Evolutionary conservation across 1,140 invertebrate species (phyloP), one percentile per base, ranked within the genome.

Genomic region (Oscheius sp.): DNA sequence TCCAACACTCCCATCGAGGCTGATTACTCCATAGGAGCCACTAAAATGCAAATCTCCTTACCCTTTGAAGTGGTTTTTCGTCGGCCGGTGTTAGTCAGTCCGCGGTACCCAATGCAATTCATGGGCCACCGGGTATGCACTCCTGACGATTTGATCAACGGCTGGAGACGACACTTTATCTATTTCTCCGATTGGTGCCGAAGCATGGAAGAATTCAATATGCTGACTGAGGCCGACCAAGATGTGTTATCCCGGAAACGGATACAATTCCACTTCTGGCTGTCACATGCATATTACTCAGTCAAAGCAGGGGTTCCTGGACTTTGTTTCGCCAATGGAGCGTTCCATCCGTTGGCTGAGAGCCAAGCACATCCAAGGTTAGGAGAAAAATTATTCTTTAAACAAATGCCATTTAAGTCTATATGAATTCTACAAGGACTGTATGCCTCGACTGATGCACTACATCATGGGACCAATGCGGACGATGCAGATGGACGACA

Each of bases 81-180:
- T 32, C 64, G 66, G 36, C 72, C 72, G 35, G 35, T 59, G 13
- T 38, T 67, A 4, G 65, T 74, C n/a, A 55, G 65, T 38, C 45
- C 42, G 15, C 72, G 72, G 3, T 74, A 74, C 45, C 65, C 65
- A 29, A 74, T 74, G 72, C 35, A 28, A 10, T 74, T 74, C 58
- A 28, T 36, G 2, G 64, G 45, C 46, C 31, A 20, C 0, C 23
- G 72, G 1, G 34, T 68, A 1, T 38, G 67, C 3, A 74, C 72
- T 49, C 72, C 64, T 7, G 65, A 68, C 31, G 64, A 68, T 45
- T 38, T 74, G 3, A 74, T 74, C 18, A 64, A 74, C 35, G 72
- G 49, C 38, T 72, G 68, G 68, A 34, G 74, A 31, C 59, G 74
- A 35, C 74, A 75, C 45, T 75, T 75, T 46, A 66, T 74, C 1